A percentile compares a stretch with the other conserved stretches of the same genome.
These are phyloP conservation scores for Lamprotornis superbus DNA, from an alignment of 2,113 vertebrate genomes.

Conservation along the genomic window DNA sequence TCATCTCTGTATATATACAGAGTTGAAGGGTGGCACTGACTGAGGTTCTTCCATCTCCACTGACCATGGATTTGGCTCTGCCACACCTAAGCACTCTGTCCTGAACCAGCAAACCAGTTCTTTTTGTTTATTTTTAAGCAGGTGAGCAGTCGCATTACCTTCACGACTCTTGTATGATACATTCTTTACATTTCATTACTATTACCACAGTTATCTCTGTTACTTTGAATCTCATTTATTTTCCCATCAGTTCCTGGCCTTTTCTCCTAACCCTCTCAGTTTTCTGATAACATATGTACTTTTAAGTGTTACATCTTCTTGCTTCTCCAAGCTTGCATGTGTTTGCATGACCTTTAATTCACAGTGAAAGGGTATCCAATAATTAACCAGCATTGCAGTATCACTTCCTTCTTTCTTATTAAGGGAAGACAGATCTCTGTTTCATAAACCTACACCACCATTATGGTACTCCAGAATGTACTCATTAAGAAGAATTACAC, in stretches of 20 bases:
- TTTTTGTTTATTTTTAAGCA: neutral
- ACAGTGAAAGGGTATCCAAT: neutral
- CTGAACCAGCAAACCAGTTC: neutral
- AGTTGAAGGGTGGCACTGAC: neutral
- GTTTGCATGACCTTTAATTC: neutral
- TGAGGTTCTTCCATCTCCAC: neutral
- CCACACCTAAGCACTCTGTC: neutral
- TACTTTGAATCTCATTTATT: neutral
- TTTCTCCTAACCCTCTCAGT: neutral
- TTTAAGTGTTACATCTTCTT: neutral
- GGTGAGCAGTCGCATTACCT: neutral
- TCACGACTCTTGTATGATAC: neutral
- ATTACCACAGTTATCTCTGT: neutral
- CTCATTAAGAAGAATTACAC: slow-evolving; percentile 42
- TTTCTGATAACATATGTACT: neutral
- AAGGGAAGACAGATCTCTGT: slow-evolving; percentile 8
- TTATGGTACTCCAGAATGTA: neutral
- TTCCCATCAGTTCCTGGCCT: neutral
- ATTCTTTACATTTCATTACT: neutral
- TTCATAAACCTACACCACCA: slow-evolving; percentile 5
- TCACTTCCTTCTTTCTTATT: neutral
- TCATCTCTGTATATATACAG: neutral
- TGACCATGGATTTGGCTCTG: neutral
- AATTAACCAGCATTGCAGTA: neutral
- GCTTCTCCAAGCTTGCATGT: neutral